Percentiles rank a stretch among this genome's conserved stretches.
Evolutionary conservation across 2,797 vertebrate genomes (phyloP).

Genomic region (Emydoidea blandingii): DNA sequence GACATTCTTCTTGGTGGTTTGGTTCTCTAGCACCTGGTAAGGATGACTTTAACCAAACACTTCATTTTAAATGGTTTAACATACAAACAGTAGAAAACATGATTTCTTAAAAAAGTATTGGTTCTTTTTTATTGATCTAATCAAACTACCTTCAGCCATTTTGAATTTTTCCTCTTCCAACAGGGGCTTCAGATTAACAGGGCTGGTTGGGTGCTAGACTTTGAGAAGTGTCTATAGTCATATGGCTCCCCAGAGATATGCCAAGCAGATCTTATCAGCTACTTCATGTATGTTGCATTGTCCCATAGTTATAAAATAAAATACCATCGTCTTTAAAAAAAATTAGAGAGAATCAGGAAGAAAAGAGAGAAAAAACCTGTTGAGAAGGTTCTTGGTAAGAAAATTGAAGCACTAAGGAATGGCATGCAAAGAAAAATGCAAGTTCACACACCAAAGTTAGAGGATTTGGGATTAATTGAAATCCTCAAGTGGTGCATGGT

Average conservation of each 20-base stretch:
- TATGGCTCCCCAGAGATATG: background rate
- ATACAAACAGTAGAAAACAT: background rate
- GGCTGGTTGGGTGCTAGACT: background rate
- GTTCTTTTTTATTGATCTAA: background rate
- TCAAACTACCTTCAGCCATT: background rate
- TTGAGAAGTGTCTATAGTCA: background rate
- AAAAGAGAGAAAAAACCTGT: background rate
- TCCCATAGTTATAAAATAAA: conserved; percentile 40
- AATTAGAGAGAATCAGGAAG: background rate
- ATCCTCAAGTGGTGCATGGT: conserved; percentile 85
- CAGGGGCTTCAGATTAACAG: background rate
- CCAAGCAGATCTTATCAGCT: conserved; percentile 16
- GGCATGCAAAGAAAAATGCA: conserved; percentile 73
- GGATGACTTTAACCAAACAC: background rate
- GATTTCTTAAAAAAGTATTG: background rate
- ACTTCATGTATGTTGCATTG: background rate
- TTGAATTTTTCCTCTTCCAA: background rate
- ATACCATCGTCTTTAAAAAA: background rate
- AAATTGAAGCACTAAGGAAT: conserved; percentile 58
- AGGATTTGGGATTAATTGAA: conserved; percentile 86
- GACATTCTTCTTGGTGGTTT: background rate
- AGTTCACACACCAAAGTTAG: conserved; percentile 81
- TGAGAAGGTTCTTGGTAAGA: conserved; percentile 52
- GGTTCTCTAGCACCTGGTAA: background rate
- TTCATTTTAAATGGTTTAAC: background rate